Conservation (phyloP, 2,113 vertebrate genomes). For the Engystomops pustulosus region DNA sequence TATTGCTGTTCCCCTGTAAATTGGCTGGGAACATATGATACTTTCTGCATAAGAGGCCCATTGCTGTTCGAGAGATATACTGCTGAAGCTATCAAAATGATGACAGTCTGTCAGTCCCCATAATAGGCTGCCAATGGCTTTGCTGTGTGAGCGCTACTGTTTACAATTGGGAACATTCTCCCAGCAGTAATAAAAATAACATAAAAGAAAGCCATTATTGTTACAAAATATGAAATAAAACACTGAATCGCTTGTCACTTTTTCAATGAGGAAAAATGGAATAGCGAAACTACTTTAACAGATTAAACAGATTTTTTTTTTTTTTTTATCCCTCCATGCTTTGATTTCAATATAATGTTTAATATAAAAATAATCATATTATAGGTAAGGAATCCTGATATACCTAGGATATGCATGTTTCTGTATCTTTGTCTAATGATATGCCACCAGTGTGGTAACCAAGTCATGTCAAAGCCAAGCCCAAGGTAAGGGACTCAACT, state of each 20-base stretch:
- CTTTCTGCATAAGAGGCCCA: constrained; percentile 89
- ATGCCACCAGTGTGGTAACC: too few relatives aligned
- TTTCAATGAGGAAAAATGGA: constrained; percentile 45
- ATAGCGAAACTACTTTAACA: neutral
- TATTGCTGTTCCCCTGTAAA: constrained; percentile 93
- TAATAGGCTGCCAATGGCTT: constrained; percentile 86
- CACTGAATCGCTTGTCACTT: constrained; percentile 53
- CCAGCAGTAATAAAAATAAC: constrained; percentile 71
- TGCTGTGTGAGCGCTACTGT: constrained; percentile 70
- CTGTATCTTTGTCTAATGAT: too few relatives aligned
- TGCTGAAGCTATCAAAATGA: constrained; percentile 88
- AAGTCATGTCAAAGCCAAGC: too few relatives aligned
- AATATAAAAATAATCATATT: neutral
- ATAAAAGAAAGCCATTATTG: constrained; percentile 67
- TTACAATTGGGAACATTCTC: constrained; percentile 78
- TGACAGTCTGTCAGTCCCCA: constrained; percentile 92
- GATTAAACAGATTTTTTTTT: neutral
- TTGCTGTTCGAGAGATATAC: constrained; percentile 90
- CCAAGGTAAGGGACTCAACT: too few relatives aligned
- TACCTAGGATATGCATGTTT: too few relatives aligned
- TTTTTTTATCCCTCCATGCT: too few relatives aligned
- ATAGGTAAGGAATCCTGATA: neutral
- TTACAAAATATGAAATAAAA: constrained; percentile 69
- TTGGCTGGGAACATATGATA: constrained; percentile 89
- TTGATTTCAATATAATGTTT: constrained; percentile 8